A percentile compares a stretch with the other conserved stretches of the same genome.
Evolutionary conservation across 2,888 invertebrate genomes (phyloP).

Genomic region (Cyclophora punctaria): DNA sequence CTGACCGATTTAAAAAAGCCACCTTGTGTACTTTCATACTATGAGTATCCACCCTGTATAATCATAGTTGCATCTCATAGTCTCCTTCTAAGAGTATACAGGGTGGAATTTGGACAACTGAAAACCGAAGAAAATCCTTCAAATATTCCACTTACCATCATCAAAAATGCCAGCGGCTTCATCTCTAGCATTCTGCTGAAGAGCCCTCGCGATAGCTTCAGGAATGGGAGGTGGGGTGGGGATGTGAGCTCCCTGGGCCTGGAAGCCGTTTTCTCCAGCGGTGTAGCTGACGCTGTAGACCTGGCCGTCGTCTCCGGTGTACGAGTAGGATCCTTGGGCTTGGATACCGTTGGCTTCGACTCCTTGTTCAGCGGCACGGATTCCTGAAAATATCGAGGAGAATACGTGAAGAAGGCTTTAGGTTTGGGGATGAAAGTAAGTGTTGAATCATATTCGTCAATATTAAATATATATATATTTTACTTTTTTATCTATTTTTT

Average conservation of each 20-base stretch:
- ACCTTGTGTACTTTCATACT: too few relatives aligned
- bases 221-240: constrained; percentile 77
- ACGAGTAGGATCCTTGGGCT: constrained; percentile 74
- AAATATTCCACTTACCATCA: constrained; percentile 47
- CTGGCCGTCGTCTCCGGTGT: constrained; percentile 77
- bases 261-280: constrained; percentile 65
- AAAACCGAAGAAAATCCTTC: too few relatives aligned
- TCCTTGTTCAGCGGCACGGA: constrained; percentile 57
- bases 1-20: too few relatives aligned
- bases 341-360: constrained; percentile 61
- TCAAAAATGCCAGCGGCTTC: constrained; percentile 72
- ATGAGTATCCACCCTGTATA: too few relatives aligned
- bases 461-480: too few relatives aligned
- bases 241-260: constrained; percentile 71
- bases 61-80: too few relatives aligned
- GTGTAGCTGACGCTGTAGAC: constrained; percentile 68
- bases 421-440: too few relatives aligned
- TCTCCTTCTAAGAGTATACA: too few relatives aligned
- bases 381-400: constrained; percentile 33
- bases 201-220: constrained; percentile 69
- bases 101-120: too few relatives aligned
- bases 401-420: too few relatives aligned
- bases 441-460: too few relatives aligned
- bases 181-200: constrained; percentile 67
- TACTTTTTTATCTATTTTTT: too few relatives aligned